phyloP scores from a whole-genome alignment of 2,797 vertebrate genomes.

The Cyclura pinguis region DNA sequence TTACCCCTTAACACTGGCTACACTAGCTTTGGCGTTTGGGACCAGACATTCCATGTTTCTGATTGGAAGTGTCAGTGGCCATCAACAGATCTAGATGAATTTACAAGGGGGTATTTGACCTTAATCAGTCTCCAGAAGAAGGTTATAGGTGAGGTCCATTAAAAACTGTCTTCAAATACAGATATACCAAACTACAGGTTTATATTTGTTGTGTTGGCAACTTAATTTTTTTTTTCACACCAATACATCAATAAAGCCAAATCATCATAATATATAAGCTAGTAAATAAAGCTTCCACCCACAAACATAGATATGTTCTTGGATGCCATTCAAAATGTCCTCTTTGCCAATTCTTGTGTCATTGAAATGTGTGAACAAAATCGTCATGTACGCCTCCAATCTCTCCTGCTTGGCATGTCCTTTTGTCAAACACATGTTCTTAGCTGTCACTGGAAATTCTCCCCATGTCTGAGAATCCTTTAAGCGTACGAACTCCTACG shows the following conservation, averaged over 20 bases:
- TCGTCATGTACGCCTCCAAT: neutral
- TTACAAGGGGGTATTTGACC: neutral
- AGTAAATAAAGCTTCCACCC: slow-evolving; percentile 5
- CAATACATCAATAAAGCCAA: neutral
- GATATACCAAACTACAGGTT: neutral
- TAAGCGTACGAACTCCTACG: neutral
- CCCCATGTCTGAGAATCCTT: neutral
- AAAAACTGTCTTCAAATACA: neutral
- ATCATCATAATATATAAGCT: neutral
- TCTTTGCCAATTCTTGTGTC: slow-evolving; percentile 5
- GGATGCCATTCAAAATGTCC: neutral
- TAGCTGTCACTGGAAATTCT: neutral
- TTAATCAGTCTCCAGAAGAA: neutral
- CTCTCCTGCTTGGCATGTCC: neutral
- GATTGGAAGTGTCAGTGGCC: neutral
- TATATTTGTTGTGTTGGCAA: neutral
- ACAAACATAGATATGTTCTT: neutral
- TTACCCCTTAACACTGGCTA: neutral
- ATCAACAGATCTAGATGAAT: neutral
- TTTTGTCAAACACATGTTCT: neutral
- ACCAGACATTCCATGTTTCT: neutral
- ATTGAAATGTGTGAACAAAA: slow-evolving; percentile 15
- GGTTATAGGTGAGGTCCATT: neutral
- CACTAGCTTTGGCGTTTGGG: neutral
- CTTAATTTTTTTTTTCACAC: neutral